These are phyloP conservation scores for Pseudorasbora parva DNA, from an alignment of 2,113 vertebrate genomes.

Conservation along the genomic window DNA sequence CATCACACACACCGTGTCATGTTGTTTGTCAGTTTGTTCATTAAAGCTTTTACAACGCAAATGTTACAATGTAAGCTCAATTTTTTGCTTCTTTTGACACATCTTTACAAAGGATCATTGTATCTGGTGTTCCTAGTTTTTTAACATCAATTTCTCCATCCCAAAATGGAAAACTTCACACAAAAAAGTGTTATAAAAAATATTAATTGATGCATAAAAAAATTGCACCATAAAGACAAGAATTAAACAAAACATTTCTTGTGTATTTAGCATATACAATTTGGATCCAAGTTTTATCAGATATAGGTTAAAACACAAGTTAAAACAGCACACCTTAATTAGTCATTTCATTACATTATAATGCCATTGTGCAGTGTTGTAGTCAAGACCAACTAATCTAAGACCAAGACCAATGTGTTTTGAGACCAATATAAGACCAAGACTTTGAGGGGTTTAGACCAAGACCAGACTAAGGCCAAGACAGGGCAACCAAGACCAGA, in stretches of 20 bases:
- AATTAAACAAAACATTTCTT: neutral
- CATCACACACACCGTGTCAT: neutral
- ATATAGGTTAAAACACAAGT: neutral
- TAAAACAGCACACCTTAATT: neutral
- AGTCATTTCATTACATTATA: too few species aligned
- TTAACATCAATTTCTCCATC: neutral
- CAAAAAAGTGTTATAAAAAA: neutral
- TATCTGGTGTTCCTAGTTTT: neutral
- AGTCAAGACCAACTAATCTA: too few species aligned
- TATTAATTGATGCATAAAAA: neutral
- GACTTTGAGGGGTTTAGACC: too few species aligned
- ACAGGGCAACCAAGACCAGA: too few species aligned
- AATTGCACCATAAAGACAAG: neutral
- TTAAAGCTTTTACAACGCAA: neutral
- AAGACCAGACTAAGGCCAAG: too few species aligned
- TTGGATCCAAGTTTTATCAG: neutral
- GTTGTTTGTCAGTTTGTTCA: neutral
- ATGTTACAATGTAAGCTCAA: too few species aligned
- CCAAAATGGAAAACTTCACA: neutral
- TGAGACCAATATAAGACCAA: too few species aligned
- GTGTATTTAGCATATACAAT: neutral
- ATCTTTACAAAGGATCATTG: neutral
- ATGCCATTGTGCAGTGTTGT: too few species aligned
- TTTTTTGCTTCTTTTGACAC: constrained; percentile 22
- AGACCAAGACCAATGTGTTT: too few species aligned